Evolutionary conservation across 2,888 invertebrate genomes (phyloP).

Genomic region (Aporophyla lueneburgensis): DNA sequence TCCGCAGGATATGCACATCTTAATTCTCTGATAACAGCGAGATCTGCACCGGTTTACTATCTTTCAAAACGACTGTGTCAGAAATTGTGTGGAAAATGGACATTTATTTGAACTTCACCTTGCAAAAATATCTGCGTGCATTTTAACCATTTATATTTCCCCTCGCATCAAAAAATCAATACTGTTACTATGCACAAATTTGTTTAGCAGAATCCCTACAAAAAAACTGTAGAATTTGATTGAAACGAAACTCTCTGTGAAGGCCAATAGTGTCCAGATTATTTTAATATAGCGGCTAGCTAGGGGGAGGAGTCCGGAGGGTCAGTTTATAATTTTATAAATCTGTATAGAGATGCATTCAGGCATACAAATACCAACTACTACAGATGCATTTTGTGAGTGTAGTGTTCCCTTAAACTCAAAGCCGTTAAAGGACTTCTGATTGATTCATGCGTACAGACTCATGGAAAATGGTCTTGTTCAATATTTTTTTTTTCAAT

Average conservation of each 20-base stretch:
- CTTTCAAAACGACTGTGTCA: neutral
- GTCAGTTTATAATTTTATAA: conserved; percentile 49
- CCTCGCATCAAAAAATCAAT: conserved; percentile 42
- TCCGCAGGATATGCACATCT: neutral
- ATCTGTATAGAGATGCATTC: conserved; percentile 24
- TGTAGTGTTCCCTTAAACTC: conserved; percentile 14
- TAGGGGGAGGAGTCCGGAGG: conserved; percentile 45
- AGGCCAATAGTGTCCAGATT: conserved; percentile 59
- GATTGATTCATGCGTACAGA: neutral
- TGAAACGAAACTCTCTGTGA: conserved; percentile 46
- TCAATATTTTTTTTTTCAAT: too few species aligned
- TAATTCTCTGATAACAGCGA: neutral
- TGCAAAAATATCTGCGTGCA: conserved; percentile 33
- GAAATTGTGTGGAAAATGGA: neutral
- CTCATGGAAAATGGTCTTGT: neutral
- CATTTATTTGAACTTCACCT: conserved; percentile 27
- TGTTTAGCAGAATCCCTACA: conserved; percentile 30
- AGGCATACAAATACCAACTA: neutral
- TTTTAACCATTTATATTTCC: conserved; percentile 5
- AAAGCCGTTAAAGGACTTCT: too few species aligned
- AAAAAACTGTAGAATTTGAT: conserved; percentile 41
- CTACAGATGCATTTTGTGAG: conserved; percentile 21
- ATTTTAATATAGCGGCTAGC: conserved; percentile 59
- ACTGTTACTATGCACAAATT: conserved; percentile 40
- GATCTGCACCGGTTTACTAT: neutral